Evolutionary conservation across 1,140 invertebrate species (phyloP), one percentile per base, ranked within the genome.

Genomic region (Drosophila tsacasi): DNA sequence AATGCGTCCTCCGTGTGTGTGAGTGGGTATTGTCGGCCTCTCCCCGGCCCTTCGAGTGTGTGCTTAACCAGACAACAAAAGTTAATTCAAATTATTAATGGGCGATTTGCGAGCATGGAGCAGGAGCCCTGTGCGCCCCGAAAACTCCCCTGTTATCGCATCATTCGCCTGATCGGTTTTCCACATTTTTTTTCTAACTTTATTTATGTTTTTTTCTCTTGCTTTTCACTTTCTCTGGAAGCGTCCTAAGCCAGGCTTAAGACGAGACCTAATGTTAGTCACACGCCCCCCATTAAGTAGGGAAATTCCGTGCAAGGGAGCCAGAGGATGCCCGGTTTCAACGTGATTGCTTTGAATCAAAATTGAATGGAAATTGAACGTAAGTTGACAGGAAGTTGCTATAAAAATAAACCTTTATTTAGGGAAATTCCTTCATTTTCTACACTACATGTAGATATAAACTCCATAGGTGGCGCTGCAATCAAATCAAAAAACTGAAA

Each of bases 71-170:
- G 63, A 64, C 63, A 68, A 68, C 63, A 76, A 68, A 78, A 62
- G 57, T 76, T 78, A 77, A 78, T 78, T 78, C 76, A 77, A 78
- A 78, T 78, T 78, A 78, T 78, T 78, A 77, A 78, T 78, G 76
- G 76, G 23, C 76, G 76, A 78, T 78, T 78, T 69, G 75, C 71
- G 71, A 77, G 60, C 71, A 76, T 50, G 42, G 61, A 74, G 60
- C 54, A 66, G 23, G 23, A 9, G 46, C 7, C 13, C 61, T 47
- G 71, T 55, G 71, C 57, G 69, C 49, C 54, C 50, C 42, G 27
- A 76, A 73, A 62, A 47, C 25, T 59, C 65, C 54, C 23, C 54
- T 76, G 63, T 68, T 64, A 76, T 77, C 73, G 62, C 75, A 67
- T 77, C 64, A 76, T 57, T 19, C 73, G 73, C 57, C 47, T 77